phyloP scores from a whole-genome alignment of 2,113 vertebrate genomes.

The Madoqua kirkii region DNA sequence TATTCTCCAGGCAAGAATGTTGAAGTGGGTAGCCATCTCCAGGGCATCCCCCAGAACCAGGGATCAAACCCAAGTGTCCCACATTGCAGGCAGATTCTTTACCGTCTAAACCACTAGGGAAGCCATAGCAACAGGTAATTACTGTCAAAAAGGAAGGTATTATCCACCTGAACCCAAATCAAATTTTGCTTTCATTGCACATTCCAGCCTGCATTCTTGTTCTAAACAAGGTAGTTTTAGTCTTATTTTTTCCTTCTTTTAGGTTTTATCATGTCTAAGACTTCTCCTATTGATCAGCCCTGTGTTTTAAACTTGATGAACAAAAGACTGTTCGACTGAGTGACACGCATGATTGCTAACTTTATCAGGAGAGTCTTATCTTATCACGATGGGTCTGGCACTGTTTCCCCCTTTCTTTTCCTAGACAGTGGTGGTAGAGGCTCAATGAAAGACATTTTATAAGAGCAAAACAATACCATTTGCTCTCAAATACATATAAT shows the following conservation, averaged over 20 bases:
- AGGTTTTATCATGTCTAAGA: not conserved
- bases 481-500: not conserved
- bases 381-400: not conserved
- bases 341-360: not conserved
- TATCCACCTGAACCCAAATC: not conserved
- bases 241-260: not conserved
- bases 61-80: not conserved
- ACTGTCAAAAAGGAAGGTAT: not conserved
- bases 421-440: not conserved
- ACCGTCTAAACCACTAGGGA: not conserved
- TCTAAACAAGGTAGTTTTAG: not conserved
- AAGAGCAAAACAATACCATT: not conserved
- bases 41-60: not conserved
- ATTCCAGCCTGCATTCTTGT: not conserved
- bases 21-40: not conserved
- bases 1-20: not conserved
- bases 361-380: not conserved
- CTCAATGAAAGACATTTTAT: not conserved
- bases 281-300: not conserved
- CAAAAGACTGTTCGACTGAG: not conserved
- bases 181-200: not conserved
- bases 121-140: not conserved
- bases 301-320: not conserved
- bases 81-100: not conserved
- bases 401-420: not conserved